A percentile compares a stretch with the other conserved stretches of the same genome.
Conservation (phyloP, 2,113 vertebrate genomes). For the Rhinolophus sinicus region DNA sequence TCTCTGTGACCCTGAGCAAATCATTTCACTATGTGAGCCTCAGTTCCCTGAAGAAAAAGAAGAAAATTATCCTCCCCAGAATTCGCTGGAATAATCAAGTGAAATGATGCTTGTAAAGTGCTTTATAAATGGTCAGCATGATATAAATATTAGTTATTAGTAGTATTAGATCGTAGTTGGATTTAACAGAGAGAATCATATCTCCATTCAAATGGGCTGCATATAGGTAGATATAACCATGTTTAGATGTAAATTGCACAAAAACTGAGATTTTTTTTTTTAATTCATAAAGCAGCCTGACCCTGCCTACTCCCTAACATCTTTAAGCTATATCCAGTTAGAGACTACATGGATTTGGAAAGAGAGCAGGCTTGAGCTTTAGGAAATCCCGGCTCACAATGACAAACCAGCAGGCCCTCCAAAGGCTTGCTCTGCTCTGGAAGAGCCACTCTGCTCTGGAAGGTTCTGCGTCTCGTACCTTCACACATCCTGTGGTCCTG, state of each 20-base stretch:
- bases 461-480: not conserved
- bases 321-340: not conserved
- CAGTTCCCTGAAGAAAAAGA: not conserved
- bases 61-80: slow-evolving; percentile 1
- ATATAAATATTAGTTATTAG: not conserved
- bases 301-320: not conserved
- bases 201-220: not conserved
- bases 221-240: not conserved
- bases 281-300: not conserved
- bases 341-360: slow-evolving; percentile 35
- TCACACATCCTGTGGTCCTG: not conserved
- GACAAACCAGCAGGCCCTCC: not conserved
- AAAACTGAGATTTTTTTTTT: not conserved
- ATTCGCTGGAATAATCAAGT: slow-evolving; percentile 22
- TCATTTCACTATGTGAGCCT: not conserved
- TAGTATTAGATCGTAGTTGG: not conserved
- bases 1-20: not conserved
- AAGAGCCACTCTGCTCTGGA: too few species aligned
- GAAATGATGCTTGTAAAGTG: not conserved
- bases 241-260: slow-evolving; percentile 4
- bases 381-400: slow-evolving; percentile 12
- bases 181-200: slow-evolving; percentile 3
- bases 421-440: not conserved
- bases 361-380: not conserved
- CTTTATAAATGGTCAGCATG: slow-evolving; percentile 22